These are phyloP conservation scores for Argyra leucocephala DNA, from an alignment of 2,888 invertebrate genomes.

Conservation along the genomic window DNA sequence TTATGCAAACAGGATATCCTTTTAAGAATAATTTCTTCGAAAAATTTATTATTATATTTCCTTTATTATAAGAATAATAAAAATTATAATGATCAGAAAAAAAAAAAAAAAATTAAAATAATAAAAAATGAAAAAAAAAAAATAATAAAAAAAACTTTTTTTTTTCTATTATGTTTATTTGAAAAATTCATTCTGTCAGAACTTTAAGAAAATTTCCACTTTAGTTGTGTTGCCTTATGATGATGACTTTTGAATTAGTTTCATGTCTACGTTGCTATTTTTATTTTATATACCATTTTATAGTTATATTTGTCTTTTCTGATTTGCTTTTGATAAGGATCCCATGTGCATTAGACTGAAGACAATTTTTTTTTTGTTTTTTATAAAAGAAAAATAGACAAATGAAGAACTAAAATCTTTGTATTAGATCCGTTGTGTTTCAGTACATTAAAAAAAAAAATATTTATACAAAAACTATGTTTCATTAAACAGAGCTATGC, in stretches of 20 bases:
- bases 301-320: no score
- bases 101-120: neutral
- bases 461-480: no score
- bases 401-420: no score
- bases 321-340: neutral
- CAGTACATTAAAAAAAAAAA: no score
- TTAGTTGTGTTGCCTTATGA: neutral
- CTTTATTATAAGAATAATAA: neutral
- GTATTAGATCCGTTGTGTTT: no score
- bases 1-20: conserved; percentile 6
- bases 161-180: neutral
- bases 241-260: conserved; percentile 6
- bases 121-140: neutral
- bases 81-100: neutral
- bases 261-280: neutral
- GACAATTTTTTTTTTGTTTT: neutral
- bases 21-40: neutral
- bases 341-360: neutral
- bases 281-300: neutral
- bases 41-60: neutral
- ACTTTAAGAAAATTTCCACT: conserved; percentile 1
- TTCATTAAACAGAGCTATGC: no score
- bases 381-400: neutral
- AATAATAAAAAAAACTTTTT: neutral
- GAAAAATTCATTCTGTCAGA: neutral